Percentiles rank a stretch among this genome's conserved stretches.
phyloP scores from a whole-genome alignment of 2,888 invertebrate species.

The Spisula solida region DNA sequence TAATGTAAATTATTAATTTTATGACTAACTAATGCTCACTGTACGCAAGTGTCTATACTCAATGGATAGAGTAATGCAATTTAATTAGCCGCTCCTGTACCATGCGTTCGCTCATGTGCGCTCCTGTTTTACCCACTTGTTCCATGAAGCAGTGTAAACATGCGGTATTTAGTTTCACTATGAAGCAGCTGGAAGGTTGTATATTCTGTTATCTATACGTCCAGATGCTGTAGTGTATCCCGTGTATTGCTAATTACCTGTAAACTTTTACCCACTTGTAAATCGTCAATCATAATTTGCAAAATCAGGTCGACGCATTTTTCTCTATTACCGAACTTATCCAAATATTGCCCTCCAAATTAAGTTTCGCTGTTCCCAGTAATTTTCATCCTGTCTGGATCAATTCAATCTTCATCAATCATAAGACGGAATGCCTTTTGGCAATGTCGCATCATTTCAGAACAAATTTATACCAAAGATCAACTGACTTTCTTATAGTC shows the following conservation, averaged over 20 bases:
- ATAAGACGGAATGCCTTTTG: no score
- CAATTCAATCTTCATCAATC: neutral
- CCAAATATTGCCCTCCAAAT: neutral
- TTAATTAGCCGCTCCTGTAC: neutral
- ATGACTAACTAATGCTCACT: neutral
- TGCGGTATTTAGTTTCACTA: neutral
- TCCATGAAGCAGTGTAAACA: neutral
- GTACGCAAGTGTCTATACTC: neutral
- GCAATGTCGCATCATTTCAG: no score
- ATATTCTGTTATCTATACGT: neutral
- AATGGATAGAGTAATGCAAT: neutral
- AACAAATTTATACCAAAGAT: no score
- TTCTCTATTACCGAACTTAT: slow-evolving; percentile 8
- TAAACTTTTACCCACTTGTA: slow-evolving; percentile 3
- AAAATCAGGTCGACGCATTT: neutral
- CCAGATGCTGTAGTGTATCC: neutral
- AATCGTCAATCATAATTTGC: slow-evolving; percentile 15
- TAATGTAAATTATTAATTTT: slow-evolving; percentile 11
- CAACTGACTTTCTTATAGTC: no score
- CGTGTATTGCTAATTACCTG: slow-evolving; percentile 14
- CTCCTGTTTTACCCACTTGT: neutral
- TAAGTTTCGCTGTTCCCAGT: no score
- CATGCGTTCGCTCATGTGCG: neutral
- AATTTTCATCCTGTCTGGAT: neutral
- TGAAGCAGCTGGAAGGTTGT: neutral